Base-by-base conservation (phyloP, 2,797 vertebrate genomes). In the Gallinago nigripennis region DNA sequence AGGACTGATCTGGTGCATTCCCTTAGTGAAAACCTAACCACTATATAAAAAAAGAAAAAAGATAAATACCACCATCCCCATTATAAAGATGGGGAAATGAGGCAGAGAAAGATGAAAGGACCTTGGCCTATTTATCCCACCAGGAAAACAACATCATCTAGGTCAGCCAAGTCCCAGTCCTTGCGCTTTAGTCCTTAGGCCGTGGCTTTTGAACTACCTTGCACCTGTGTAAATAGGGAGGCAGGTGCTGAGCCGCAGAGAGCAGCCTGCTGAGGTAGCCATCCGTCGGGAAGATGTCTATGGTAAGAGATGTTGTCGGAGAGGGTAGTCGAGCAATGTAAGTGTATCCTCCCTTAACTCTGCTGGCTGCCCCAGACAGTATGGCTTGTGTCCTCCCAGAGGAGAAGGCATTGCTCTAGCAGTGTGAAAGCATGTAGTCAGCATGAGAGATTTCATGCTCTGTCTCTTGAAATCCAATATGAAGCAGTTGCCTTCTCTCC, bases 381-480 rank as follows among this genome's bases (percentile, higher is more conserved):
- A 1, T 2, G 35, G 50, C 43, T 33, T 25, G 51, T 71, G 78
- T 68, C 85, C 70, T 77, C 25, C 73, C 39, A 2, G 51, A 70
- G 76, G 86, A 83, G 69, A 51, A 82, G 82, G 61, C 87, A 31
- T 25, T 48, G 84, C 84, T 79, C 77, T 45, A 68, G 90, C 80
- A 56, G 61, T 61, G 51, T 86, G 86, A 95, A 90, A 92, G 88
- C 58, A 8, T 92, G 71, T 50, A 95, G 90, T 95, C 86, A 96
- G 93, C 95, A 94, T 2, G 25, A 73, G 87, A 79, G 93, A 96
- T 96, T 97, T 97, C 96, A 96, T 92, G 96, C 94, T 92, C 92
- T 71, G 80, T 76, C 92, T 97, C 96, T n/a, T 94, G 95, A 96
- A 97, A 96, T 92, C 94, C 94, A 97, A 96, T 94, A 82, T 70